Percentiles rank a stretch among this genome's conserved stretches.
phyloP scores from a whole-genome alignment of 2,797 vertebrate species.

The Poeciliopsis paucimaculata region DNA sequence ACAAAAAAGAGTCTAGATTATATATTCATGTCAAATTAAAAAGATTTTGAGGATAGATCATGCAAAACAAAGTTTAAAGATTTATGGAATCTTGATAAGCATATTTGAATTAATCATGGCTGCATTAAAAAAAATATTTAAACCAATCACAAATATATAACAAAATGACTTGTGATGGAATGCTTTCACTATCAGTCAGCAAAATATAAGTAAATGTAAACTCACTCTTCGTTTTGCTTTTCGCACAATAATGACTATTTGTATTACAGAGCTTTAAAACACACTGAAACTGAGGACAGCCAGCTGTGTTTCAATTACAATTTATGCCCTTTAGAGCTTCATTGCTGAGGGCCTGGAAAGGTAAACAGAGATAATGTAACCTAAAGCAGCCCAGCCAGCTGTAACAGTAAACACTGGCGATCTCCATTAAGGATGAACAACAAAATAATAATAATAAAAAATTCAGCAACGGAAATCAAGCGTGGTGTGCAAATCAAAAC shows the following conservation, averaged over 20 bases:
- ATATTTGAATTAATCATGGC: neutral
- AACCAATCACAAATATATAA: neutral
- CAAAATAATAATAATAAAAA: conserved; percentile 5
- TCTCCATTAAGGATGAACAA: conserved; percentile 17
- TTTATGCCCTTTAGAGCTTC: conserved; percentile 43
- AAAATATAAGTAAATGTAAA: neutral
- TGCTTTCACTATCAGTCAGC: neutral
- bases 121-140: neutral
- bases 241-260: conserved; percentile 14
- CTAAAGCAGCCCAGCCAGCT: conserved; percentile 40
- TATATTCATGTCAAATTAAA: neutral
- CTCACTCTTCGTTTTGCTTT: neutral
- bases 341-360: conserved; percentile 21
- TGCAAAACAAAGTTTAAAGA: neutral
- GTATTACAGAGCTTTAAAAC: conserved; percentile 21
- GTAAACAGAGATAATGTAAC: conserved; percentile 44
- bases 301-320: conserved; percentile 34
- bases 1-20: neutral
- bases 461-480: neutral
- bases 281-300: conserved; percentile 16
- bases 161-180: neutral
- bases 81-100: neutral
- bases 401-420: conserved; percentile 36
- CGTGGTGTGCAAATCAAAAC: conserved; percentile 18
- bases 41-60: neutral